These are phyloP conservation scores for Bucco capensis DNA, from an alignment of 2,113 vertebrate species.

Conservation along the genomic window DNA sequence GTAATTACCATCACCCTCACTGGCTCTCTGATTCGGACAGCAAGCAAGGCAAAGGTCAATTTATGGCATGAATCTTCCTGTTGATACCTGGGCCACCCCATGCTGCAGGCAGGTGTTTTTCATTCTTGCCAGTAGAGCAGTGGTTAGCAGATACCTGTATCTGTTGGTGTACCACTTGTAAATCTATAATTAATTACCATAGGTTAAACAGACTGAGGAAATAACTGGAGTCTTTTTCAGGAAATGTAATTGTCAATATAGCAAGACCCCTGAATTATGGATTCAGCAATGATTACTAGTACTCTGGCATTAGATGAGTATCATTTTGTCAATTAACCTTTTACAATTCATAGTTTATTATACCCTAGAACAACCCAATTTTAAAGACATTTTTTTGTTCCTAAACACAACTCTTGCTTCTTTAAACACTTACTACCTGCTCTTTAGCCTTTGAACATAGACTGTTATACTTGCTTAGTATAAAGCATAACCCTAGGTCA, in stretches of 20 bases:
- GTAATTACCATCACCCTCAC: neutral
- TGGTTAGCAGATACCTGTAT: neutral
- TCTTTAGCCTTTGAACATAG: conserved; percentile 64
- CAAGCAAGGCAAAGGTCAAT: neutral
- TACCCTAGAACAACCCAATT: conserved; percentile 62
- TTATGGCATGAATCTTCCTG: neutral
- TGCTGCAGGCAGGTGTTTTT: neutral
- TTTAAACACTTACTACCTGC: conserved; percentile 64
- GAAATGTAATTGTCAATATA: conserved; percentile 51
- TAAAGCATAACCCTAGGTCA: conserved; percentile 69
- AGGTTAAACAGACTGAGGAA: conserved; percentile 29
- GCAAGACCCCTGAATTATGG: conserved; percentile 48
- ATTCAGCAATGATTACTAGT: conserved; percentile 43
- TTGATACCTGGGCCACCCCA: neutral
- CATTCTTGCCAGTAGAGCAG: neutral
- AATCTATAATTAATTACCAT: conserved; percentile 39
- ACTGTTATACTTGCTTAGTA: conserved; percentile 43
- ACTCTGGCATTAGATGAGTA: conserved; percentile 58
- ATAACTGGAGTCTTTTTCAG: conserved; percentile 11
- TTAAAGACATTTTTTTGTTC: conserved; percentile 1
- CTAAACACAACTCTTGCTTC: neutral
- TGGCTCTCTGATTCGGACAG: rapidly evolving
- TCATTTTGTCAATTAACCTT: conserved; percentile 79
- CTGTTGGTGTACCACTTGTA: neutral
- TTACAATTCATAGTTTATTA: conserved; percentile 67